Evolutionary conservation across 2,888 invertebrate genomes (phyloP).

Genomic region (Linyphia triangularis): DNA sequence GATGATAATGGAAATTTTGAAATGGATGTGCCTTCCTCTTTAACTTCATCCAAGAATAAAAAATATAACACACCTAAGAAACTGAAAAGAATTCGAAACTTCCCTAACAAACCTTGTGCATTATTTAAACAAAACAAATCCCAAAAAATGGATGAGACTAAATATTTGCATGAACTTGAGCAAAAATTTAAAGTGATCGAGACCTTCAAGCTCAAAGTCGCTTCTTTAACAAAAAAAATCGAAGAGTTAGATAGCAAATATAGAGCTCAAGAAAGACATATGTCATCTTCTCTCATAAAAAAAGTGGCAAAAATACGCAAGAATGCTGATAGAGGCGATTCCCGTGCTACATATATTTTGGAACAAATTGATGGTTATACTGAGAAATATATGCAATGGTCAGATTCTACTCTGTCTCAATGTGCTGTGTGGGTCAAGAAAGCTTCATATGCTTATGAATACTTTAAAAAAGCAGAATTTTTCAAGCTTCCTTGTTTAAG

Average conservation of each 20-base stretch:
- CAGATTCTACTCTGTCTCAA: slow-evolving; percentile 66
- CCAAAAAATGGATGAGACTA: slow-evolving; percentile 44
- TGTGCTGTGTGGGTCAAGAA: slow-evolving; percentile 71
- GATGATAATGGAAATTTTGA: not conserved
- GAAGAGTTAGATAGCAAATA: slow-evolving; percentile 66
- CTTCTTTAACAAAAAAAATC: slow-evolving; percentile 48
- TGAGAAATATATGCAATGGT: slow-evolving; percentile 64
- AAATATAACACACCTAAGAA: not conserved
- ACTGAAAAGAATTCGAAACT: not conserved
- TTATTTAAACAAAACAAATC: slow-evolving; percentile 59
- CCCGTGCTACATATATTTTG: slow-evolving; percentile 61
- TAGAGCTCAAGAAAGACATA: slow-evolving; percentile 66
- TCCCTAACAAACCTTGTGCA: slow-evolving; percentile 53
- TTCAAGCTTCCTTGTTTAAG: slow-evolving; percentile 64
- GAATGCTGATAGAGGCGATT: slow-evolving; percentile 61
- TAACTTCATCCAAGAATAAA: not conserved
- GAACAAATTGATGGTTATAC: slow-evolving; percentile 68
- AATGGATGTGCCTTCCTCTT: not conserved
- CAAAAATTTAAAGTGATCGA: slow-evolving; percentile 59
- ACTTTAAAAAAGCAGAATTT: slow-evolving; percentile 70
- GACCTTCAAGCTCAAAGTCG: slow-evolving; percentile 39
- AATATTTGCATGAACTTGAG: slow-evolving; percentile 39
- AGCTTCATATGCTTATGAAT: slow-evolving; percentile 72
- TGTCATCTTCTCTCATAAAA: slow-evolving; percentile 64
- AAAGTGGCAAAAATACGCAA: slow-evolving; percentile 61